Conservation (phyloP, 2,797 vertebrate genomes). For the Phoeniculus purpureus region DNA sequence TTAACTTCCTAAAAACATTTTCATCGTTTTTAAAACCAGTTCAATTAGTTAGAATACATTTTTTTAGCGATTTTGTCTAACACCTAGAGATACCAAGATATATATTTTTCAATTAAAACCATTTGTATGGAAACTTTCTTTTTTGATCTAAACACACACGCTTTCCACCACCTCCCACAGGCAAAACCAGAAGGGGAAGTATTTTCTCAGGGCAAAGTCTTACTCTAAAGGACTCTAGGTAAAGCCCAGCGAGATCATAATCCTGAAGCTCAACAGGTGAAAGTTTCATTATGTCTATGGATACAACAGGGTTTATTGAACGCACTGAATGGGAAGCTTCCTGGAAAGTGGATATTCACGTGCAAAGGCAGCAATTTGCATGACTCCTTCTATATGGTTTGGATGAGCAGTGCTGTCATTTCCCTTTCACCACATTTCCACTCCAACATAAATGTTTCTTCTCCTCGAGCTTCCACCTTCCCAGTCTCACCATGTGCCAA, state of each 20-base stretch:
- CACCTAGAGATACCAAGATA: not conserved
- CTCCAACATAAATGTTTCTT: not conserved
- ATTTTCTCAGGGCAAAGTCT: not conserved
- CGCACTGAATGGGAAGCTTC: not conserved
- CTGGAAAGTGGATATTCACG: not conserved
- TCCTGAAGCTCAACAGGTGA: not conserved
- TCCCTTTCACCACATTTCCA: not conserved
- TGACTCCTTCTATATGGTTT: not conserved
- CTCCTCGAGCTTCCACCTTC: not conserved
- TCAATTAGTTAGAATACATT: not conserved
- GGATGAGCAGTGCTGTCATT: not conserved
- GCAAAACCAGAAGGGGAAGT: not conserved
- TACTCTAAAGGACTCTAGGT: not conserved
- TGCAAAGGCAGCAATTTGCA: not conserved
- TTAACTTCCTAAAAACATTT: not conserved
- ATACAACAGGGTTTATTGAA: not conserved
- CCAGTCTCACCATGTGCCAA: not conserved
- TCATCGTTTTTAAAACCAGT: not conserved
- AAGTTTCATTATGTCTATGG: not conserved
- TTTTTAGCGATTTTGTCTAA: not conserved
- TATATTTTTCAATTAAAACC: not conserved
- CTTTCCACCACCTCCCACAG: accelerated
- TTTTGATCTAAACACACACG: not conserved
- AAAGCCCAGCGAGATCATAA: not conserved
- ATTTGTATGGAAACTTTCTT: not conserved